A percentile compares a stretch with the other conserved stretches of the same genome.
Evolutionary conservation across 2,888 invertebrate species (phyloP).

Genomic region (Drosophila testacea): DNA sequence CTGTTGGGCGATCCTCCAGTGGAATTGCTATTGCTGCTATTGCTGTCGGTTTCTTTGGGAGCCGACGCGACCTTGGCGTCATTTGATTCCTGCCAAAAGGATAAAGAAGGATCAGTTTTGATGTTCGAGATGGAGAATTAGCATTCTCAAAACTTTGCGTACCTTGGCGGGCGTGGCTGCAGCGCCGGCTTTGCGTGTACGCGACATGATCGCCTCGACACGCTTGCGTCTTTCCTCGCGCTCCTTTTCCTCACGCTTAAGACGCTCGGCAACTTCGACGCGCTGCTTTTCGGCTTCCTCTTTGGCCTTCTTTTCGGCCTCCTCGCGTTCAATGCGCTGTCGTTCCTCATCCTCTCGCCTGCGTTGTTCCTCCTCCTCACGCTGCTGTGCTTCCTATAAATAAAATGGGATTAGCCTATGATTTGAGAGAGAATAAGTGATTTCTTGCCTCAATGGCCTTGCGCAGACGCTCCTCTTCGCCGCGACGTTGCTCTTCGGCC

Average conservation of each 20-base stretch:
- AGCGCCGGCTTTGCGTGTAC: slow-evolving; percentile 88
- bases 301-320: slow-evolving; percentile 91
- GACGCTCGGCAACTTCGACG: slow-evolving; percentile 92
- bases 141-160: too few species aligned
- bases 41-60: slow-evolving; percentile 58
- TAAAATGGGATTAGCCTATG: not conserved
- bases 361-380: slow-evolving; percentile 92
- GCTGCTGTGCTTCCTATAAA: slow-evolving; percentile 89
- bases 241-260: slow-evolving; percentile 95
- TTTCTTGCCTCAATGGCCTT: slow-evolving; percentile 90
- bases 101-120: too few species aligned
- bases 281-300: slow-evolving; percentile 94
- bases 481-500: slow-evolving; percentile 91
- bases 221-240: slow-evolving; percentile 94
- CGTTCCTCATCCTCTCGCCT: slow-evolving; percentile 89
- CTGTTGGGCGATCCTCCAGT: slow-evolving; percentile 62
- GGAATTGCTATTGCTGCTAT: slow-evolving; percentile 63
- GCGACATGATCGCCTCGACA: slow-evolving; percentile 96
- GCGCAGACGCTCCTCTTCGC: slow-evolving; percentile 94
- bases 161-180: slow-evolving; percentile 82
- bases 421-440: too few species aligned
- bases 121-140: too few species aligned
- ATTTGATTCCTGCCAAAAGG: slow-evolving; percentile 62
- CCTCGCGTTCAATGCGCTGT: slow-evolving; percentile 89
- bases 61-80: slow-evolving; percentile 61